phyloP scores from a whole-genome alignment of 2,797 vertebrate species.

The Denticeps clupeoides region DNA sequence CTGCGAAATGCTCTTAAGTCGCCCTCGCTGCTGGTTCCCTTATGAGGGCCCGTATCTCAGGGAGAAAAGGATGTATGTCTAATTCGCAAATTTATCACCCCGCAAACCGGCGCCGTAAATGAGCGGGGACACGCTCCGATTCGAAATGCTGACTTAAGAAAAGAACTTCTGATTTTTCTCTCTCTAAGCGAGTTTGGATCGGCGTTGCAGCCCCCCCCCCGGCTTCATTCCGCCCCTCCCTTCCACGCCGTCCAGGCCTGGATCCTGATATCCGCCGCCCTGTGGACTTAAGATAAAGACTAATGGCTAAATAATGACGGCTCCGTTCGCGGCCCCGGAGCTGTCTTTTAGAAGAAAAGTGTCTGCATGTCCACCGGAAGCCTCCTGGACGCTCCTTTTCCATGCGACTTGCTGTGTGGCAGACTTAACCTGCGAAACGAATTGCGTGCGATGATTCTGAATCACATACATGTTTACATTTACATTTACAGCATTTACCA shows the following conservation, averaged over 20 bases:
- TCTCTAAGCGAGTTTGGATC: slow-evolving; percentile 62
- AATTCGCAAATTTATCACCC: slow-evolving; percentile 75
- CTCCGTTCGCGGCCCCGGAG: no score
- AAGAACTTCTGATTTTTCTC: slow-evolving; percentile 62
- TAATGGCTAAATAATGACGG: no score
- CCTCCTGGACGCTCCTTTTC: no score
- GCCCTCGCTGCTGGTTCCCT: slow-evolving; percentile 58
- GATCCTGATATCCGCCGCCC: slow-evolving; percentile 7
- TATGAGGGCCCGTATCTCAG: slow-evolving; percentile 59
- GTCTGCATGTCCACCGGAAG: no score
- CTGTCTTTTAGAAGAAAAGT: no score
- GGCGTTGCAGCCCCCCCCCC: slow-evolving; percentile 41
- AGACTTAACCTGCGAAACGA: no score
- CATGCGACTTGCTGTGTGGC: no score
- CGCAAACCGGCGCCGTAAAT: slow-evolving; percentile 72
- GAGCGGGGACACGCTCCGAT: slow-evolving; percentile 66
- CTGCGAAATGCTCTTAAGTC: slow-evolving; percentile 70
- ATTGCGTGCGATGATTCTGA: no score
- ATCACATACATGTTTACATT: no score
- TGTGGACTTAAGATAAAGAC: no score
- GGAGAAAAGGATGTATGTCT: slow-evolving; percentile 66
- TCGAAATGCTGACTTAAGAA: slow-evolving; percentile 75
- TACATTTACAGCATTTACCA: no score
- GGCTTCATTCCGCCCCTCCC: slow-evolving; percentile 28
- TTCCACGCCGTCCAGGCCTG: slow-evolving; percentile 10